These are phyloP conservation scores for Alethe castanea DNA, from an alignment of 2,113 vertebrate species.

Conservation along the genomic window DNA sequence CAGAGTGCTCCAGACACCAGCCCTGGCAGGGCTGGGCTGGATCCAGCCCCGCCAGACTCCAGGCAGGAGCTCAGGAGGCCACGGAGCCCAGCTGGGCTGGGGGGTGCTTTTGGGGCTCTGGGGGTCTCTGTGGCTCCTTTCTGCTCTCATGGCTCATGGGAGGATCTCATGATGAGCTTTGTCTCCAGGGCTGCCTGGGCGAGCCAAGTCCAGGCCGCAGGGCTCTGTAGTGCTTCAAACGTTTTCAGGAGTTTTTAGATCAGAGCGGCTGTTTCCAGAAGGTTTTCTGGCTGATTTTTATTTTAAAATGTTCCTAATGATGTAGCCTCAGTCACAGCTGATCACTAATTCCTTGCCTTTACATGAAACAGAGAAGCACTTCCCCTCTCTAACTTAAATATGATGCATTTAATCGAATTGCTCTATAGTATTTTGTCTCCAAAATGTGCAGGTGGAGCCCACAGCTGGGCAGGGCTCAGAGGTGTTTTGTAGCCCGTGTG, in stretches of 20 bases:
- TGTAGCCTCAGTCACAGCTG: background rate
- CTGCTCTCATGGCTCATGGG: background rate
- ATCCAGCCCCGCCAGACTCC: background rate
- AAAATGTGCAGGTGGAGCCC: background rate
- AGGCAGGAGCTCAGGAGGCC: background rate
- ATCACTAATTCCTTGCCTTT: background rate
- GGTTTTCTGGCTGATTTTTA: background rate
- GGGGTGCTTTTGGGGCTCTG: background rate
- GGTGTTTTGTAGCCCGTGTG: fast-evolving
- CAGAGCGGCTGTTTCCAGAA: background rate
- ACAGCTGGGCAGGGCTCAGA: background rate
- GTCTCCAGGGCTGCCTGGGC: background rate
- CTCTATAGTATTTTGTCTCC: fast-evolving
- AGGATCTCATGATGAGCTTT: background rate
- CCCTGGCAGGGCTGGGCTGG: fast-evolving
- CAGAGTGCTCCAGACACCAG: background rate
- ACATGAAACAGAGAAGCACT: background rate
- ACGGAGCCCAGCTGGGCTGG: background rate
- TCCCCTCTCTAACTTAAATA: background rate
- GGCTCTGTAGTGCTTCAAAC: background rate
- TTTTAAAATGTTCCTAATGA: background rate
- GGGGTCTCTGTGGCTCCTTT: background rate
- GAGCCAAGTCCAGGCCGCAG: background rate
- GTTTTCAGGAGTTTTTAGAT: background rate
- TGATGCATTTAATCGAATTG: background rate